A percentile compares a stretch with the other conserved stretches of the same genome.
These are phyloP conservation scores for Strigamia maritima DNA, from an alignment of 2,888 invertebrate species.

Conservation along the genomic window DNA sequence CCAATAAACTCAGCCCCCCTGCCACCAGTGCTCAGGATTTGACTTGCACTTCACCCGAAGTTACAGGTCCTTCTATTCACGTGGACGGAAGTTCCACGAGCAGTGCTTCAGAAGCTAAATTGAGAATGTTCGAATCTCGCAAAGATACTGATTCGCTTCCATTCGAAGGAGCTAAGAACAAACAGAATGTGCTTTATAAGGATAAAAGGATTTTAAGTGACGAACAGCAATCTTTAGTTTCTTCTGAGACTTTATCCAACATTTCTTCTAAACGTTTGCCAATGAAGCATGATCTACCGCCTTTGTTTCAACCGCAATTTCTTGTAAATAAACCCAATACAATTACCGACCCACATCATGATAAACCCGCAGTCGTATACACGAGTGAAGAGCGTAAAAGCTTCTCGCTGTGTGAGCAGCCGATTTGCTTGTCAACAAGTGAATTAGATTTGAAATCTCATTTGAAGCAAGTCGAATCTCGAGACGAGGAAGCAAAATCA, in stretches of 20 bases:
- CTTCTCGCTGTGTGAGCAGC: neutral
- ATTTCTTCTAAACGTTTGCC: neutral
- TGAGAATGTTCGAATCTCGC: neutral
- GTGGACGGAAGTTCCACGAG: neutral
- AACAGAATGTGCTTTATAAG: neutral
- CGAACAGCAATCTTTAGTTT: neutral
- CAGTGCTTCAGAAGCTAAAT: neutral
- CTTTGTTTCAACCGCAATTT: slow-evolving; percentile 19
- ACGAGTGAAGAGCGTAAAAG: neutral
- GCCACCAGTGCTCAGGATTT: neutral
- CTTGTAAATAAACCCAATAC: slow-evolving; percentile 27
- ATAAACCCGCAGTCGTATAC: neutral
- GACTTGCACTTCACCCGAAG: neutral
- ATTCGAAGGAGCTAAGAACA: neutral
- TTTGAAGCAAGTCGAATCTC: neutral
- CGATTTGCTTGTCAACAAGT: neutral
- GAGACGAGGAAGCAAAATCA: neutral
- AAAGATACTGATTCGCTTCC: neutral
- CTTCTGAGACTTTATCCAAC: neutral
- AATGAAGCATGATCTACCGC: neutral
- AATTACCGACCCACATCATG: neutral
- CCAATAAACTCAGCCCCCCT: neutral
- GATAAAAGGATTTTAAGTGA: neutral
- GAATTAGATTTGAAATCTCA: neutral
- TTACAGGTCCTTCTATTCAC: neutral